These are phyloP conservation scores for Dendrophyllia cribrosa DNA, from an alignment of 64 coral and sea anemone genomes.

Conservation along the genomic window DNA sequence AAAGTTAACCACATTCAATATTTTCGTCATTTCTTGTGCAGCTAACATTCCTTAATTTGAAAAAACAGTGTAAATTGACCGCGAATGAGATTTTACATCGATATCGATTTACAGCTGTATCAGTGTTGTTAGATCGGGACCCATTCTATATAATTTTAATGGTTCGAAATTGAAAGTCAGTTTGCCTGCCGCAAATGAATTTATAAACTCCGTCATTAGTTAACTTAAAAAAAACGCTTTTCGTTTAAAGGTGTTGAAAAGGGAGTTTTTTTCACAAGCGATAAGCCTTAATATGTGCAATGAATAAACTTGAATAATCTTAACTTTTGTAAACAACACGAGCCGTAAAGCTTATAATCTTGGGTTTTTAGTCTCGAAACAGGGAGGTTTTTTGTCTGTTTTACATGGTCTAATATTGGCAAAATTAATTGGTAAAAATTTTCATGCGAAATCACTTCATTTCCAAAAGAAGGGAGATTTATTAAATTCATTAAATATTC, in stretches of 20 bases:
- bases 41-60: not conserved
- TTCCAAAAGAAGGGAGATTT: not conserved
- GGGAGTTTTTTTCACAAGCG: not conserved
- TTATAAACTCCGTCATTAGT: no score
- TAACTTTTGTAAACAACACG: not conserved
- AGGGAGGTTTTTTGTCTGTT: no score
- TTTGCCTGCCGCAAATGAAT: no score
- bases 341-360: not conserved
- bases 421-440: no score
- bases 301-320: not conserved
- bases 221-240: no score
- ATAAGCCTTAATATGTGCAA: not conserved
- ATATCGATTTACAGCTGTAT: not conserved
- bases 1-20: not conserved
- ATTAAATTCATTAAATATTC: not conserved
- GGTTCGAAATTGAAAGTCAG: no score
- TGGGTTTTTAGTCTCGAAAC: not conserved
- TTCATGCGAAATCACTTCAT: not conserved
- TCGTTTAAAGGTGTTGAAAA: no score
- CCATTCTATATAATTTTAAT: not conserved
- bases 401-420: no score
- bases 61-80: not conserved
- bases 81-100: not conserved
- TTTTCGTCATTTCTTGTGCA: not conserved
- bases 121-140: not conserved